Conservation (phyloP, 2,113 vertebrate genomes). For the Tychaedon coryphoeus region DNA sequence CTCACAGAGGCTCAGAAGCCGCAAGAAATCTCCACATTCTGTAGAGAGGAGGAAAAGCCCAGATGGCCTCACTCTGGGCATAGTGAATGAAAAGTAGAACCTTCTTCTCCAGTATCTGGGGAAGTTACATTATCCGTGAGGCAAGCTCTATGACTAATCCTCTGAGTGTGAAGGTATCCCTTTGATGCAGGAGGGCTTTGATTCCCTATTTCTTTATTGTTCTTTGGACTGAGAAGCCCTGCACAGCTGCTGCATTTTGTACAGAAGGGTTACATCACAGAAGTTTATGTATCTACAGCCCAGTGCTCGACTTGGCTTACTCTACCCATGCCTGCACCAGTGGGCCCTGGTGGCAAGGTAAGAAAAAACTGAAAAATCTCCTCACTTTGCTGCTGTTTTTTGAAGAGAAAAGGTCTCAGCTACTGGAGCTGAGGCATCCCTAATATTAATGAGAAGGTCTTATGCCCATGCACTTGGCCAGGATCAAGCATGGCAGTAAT, state of each 20-base stretch:
- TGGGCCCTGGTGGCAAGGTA: background rate
- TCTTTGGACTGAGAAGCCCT: background rate
- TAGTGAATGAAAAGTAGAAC: background rate
- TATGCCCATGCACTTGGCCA: background rate
- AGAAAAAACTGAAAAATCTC: background rate
- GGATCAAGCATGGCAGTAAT: background rate
- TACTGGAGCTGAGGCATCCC: background rate
- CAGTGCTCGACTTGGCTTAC: background rate
- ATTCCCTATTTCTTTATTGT: background rate
- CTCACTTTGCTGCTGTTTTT: background rate
- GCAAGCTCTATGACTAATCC: background rate
- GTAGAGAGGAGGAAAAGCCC: background rate
- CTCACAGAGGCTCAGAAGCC: background rate
- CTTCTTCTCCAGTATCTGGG: background rate
- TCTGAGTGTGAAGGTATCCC: background rate
- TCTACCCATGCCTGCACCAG: no score
- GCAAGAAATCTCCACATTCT: background rate
- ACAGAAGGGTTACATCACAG: background rate
- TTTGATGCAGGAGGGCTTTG: background rate
- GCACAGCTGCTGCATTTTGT: background rate
- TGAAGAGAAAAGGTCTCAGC: background rate
- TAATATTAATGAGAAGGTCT: background rate
- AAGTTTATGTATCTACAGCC: background rate
- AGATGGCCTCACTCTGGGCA: background rate
- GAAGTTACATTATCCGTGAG: background rate